phyloP scores from a whole-genome alignment of 2,113 vertebrate species.

The Glareola pratincola region DNA sequence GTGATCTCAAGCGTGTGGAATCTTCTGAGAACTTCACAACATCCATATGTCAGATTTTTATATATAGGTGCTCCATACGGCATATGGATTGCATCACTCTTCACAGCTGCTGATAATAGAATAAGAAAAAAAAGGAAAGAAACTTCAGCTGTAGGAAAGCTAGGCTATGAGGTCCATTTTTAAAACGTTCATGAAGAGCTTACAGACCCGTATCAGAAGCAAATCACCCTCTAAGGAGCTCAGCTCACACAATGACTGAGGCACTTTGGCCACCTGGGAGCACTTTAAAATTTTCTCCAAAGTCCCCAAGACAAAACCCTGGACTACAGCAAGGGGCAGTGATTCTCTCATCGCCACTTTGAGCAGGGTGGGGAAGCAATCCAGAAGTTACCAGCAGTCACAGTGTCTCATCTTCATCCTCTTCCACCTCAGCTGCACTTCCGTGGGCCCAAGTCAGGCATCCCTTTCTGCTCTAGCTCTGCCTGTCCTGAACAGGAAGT shows the following conservation, averaged over 20 bases:
- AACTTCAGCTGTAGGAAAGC: neutral
- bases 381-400: neutral
- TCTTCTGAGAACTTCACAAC: slow-evolving; percentile 50
- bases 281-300: neutral
- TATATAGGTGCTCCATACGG: slow-evolving; percentile 48
- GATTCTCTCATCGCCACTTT: fast-evolving
- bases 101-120: slow-evolving; percentile 60
- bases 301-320: neutral
- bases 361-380: neutral
- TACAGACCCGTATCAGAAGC: neutral
- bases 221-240: neutral
- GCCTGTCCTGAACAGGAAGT: neutral
- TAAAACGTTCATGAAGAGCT: neutral
- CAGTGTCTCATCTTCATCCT: neutral
- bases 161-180: neutral
- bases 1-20: slow-evolving; percentile 31
- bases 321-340: neutral
- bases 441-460: neutral
- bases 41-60: slow-evolving; percentile 53
- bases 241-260: neutral
- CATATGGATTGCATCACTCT: slow-evolving; percentile 36
- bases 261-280: fast-evolving
- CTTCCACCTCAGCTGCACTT: neutral
- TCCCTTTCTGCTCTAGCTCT: neutral
- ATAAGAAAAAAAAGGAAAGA: neutral